Conservation (phyloP, 2,888 invertebrate species). For the Cephalotes varians region DNA sequence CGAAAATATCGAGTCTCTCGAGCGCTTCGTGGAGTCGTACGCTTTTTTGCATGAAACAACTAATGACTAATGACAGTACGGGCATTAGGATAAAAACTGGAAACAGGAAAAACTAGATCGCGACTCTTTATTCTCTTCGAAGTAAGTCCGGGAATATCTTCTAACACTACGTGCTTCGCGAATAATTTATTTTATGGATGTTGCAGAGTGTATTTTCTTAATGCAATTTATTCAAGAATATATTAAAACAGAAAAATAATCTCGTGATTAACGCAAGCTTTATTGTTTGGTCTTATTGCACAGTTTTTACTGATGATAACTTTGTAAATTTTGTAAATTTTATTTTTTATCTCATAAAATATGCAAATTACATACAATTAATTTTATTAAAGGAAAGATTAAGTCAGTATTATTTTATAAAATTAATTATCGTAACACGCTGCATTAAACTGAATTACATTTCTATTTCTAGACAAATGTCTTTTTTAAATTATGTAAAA, state of each 20-base stretch:
- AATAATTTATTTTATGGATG: conserved; percentile 46
- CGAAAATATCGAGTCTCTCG: conserved; percentile 1
- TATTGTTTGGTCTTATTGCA: not conserved
- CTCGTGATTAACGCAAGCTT: conserved; percentile 3
- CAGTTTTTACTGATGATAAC: not conserved
- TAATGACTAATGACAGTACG: conserved; percentile 45
- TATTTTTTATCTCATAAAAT: not conserved
- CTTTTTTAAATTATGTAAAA: not conserved
- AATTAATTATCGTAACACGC: not conserved
- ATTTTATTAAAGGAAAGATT: not conserved
- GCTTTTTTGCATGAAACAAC: conserved; percentile 27
- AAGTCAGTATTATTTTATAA: not conserved
- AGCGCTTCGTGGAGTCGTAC: conserved; percentile 4
- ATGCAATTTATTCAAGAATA: conserved; percentile 41
- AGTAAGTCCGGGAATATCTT: conserved; percentile 30
- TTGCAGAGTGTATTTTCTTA: conserved; percentile 16
- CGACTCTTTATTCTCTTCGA: conserved; percentile 1
- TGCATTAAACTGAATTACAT: not conserved
- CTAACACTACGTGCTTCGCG: conserved; percentile 15
- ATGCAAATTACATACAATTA: not conserved
- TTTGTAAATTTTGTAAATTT: conserved; percentile 4
- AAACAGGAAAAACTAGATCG: conserved; percentile 38
- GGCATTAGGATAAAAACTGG: conserved; percentile 29
- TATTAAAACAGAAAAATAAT: conserved; percentile 35
- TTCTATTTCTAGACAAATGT: not conserved